A percentile compares a stretch with the other conserved stretches of the same genome.
phyloP scores from a whole-genome alignment of 2,797 vertebrate genomes.

The Linurgus olivaceus region DNA sequence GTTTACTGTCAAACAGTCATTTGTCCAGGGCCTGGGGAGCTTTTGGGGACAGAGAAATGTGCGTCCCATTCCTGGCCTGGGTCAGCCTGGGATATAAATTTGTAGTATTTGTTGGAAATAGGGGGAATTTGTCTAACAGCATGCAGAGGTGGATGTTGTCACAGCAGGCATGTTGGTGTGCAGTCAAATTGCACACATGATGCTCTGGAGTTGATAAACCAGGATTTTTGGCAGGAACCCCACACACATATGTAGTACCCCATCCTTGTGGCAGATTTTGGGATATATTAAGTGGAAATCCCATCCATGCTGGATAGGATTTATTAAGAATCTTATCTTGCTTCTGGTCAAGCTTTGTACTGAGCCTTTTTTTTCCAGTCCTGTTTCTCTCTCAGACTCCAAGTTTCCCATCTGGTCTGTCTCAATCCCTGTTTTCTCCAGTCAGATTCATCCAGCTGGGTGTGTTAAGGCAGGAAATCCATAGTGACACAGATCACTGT shows the following conservation, averaged over 20 bases:
- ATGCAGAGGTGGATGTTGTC: not conserved
- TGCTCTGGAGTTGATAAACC: not conserved
- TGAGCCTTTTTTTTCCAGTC: not conserved
- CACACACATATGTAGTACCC: rapidly evolving
- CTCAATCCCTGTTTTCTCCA: not conserved
- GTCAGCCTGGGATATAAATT: not conserved
- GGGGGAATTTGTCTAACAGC: not conserved
- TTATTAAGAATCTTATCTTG: not conserved
- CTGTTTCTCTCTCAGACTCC: not conserved
- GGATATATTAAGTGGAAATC: not conserved
- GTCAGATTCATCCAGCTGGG: not conserved
- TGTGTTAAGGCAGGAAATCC: not conserved
- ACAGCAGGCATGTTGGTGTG: not conserved
- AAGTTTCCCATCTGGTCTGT: not conserved
- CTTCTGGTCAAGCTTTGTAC: not conserved
- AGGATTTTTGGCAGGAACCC: not conserved
- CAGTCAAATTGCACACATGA: rapidly evolving
- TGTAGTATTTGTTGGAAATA: not conserved
- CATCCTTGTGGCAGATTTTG: not conserved
- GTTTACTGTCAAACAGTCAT: not conserved
- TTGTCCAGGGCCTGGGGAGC: not conserved
- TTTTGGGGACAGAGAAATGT: not conserved
- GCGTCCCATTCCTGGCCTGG: not conserved
- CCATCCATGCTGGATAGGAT: not conserved
- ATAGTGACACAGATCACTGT: not conserved